A percentile compares a stretch with the other conserved stretches of the same genome.
These are phyloP conservation scores for Acinonyx jubatus DNA, from an alignment of 2,113 vertebrate genomes.

Conservation along the genomic window DNA sequence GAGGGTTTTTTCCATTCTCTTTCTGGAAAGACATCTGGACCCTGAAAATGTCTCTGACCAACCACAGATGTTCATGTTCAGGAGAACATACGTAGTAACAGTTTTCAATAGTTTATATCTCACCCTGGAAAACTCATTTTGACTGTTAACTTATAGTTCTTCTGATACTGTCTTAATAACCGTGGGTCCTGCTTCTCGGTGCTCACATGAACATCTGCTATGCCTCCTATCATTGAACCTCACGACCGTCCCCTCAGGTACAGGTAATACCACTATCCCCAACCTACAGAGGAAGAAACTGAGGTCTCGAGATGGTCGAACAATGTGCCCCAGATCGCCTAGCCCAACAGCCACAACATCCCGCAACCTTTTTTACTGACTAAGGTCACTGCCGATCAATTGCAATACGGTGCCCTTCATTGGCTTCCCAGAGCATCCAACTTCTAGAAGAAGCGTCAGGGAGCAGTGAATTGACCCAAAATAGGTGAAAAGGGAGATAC, in stretches of 20 bases:
- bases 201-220: background rate
- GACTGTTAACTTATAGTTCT: background rate
- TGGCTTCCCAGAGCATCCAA: background rate
- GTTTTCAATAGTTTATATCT: background rate
- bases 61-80: background rate
- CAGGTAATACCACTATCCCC: background rate
- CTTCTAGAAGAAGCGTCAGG: background rate
- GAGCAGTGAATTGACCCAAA: background rate
- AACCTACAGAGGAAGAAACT: background rate
- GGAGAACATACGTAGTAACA: background rate
- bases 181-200: background rate
- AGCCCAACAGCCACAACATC: background rate
- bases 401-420: background rate
- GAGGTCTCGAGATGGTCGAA: background rate
- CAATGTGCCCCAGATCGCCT: background rate
- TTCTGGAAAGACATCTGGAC: background rate
- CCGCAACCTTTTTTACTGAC: background rate
- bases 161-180: background rate
- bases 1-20: background rate
- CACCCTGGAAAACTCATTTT: background rate
- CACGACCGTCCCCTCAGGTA: background rate
- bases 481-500: background rate
- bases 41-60: conserved; percentile 26
- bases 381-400: background rate
- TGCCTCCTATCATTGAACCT: background rate